Evolutionary conservation across 64 coral and sea anemone genomes (phyloP).

Genomic region (Porites australiensis): DNA sequence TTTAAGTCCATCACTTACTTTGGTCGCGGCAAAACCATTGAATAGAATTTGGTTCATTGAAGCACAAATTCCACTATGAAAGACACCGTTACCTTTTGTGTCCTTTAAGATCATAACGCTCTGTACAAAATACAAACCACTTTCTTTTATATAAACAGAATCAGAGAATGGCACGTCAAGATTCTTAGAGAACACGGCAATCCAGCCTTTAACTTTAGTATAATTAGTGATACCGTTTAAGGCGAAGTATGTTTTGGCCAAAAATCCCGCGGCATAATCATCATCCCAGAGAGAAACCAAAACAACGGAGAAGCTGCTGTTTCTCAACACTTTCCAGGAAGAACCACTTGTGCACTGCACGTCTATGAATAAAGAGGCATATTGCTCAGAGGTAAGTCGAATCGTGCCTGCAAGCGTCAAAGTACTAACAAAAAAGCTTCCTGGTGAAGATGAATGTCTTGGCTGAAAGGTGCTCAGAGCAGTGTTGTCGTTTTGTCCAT

Average conservation of each 20-base stretch:
- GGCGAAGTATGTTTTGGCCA: neutral
- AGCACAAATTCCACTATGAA: neutral
- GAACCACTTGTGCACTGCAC: neutral
- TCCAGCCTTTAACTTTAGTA: neutral
- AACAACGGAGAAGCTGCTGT: slow-evolving; percentile 39
- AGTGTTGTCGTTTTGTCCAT: neutral
- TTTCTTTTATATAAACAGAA: neutral
- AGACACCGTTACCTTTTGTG: no score
- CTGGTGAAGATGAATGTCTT: neutral
- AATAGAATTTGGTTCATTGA: neutral
- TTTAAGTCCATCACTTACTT: neutral
- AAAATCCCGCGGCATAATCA: slow-evolving; percentile 17
- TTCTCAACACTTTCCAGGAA: neutral
- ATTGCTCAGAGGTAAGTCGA: neutral
- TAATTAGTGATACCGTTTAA: accelerated
- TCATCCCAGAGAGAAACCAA: slow-evolving; percentile 1
- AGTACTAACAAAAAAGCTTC: neutral
- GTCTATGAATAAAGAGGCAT: neutral
- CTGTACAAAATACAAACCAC: slow-evolving; percentile 11
- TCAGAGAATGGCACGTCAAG: neutral
- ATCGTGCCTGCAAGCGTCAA: neutral
- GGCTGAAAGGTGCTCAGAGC: neutral
- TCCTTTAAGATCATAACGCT: neutral
- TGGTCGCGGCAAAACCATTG: neutral
- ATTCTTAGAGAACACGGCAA: neutral